A percentile compares a stretch with the other conserved stretches of the same genome.
phyloP scores from a whole-genome alignment of 2,113 vertebrate species.

The Oceanites oceanicus region DNA sequence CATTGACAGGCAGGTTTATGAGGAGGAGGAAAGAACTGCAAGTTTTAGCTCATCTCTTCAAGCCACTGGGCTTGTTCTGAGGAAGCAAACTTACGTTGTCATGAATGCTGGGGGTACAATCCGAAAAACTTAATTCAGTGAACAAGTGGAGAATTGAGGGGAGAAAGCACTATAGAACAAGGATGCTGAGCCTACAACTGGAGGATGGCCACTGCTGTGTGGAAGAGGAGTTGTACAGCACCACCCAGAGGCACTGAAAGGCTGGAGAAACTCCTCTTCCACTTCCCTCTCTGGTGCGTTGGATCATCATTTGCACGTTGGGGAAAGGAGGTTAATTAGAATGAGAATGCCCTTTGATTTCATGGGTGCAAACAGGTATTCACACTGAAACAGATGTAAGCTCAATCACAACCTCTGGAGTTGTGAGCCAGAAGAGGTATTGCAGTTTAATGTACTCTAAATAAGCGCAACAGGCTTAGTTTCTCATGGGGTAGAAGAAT shows the following conservation, averaged over 20 bases:
- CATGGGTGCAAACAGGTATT: neutral
- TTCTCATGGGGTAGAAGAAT: neutral
- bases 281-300: accelerated
- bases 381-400: neutral
- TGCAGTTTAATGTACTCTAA: neutral
- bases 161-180: neutral
- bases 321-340: neutral
- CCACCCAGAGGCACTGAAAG: neutral
- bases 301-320: accelerated
- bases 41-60: neutral
- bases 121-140: neutral
- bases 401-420: neutral
- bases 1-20: neutral
- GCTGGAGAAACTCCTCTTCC: neutral
- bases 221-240: neutral
- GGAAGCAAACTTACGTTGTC: neutral
- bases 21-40: neutral
- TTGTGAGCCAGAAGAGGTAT: neutral
- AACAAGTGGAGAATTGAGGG: neutral
- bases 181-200: neutral
- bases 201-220: neutral
- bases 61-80: neutral
- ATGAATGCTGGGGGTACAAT: neutral
- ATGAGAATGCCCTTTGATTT: neutral
- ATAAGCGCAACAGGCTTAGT: neutral